These are phyloP conservation scores for Pyrgilauda ruficollis DNA, from an alignment of 2,113 vertebrate species.

Conservation along the genomic window DNA sequence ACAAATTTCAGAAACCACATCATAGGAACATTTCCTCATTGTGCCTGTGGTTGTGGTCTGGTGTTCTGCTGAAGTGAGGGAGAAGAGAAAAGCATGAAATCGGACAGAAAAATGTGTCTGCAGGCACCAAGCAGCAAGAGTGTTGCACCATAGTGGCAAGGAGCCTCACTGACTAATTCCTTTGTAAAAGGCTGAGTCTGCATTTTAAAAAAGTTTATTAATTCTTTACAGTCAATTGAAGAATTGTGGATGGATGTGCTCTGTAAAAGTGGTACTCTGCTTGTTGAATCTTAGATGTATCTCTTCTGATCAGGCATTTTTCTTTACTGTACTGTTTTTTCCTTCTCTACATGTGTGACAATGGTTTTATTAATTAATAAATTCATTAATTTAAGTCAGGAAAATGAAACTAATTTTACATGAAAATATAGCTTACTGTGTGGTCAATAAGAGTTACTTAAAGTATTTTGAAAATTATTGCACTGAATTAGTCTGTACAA, in stretches of 20 bases:
- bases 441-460: background rate
- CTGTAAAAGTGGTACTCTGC: background rate
- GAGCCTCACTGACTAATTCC: background rate
- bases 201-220: background rate
- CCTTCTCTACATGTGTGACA: background rate
- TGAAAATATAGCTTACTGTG: background rate
- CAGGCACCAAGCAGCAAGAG: background rate
- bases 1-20: conserved; percentile 44
- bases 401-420: background rate
- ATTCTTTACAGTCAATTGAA: background rate
- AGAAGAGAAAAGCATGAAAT: conserved; percentile 11
- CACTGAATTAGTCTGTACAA: background rate
- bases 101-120: background rate
- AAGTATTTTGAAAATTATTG: background rate
- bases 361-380: background rate
- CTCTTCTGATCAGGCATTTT: background rate
- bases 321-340: background rate
- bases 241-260: background rate
- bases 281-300: background rate
- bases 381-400: background rate
- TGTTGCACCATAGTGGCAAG: background rate
- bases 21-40: background rate
- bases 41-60: conserved; percentile 6
- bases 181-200: background rate
- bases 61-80: conserved; percentile 17